Percentiles rank a stretch among this genome's conserved stretches.
Evolutionary conservation across 1,140 invertebrate species (phyloP).

Genomic region (Phymorhynchus buccinoides): DNA sequence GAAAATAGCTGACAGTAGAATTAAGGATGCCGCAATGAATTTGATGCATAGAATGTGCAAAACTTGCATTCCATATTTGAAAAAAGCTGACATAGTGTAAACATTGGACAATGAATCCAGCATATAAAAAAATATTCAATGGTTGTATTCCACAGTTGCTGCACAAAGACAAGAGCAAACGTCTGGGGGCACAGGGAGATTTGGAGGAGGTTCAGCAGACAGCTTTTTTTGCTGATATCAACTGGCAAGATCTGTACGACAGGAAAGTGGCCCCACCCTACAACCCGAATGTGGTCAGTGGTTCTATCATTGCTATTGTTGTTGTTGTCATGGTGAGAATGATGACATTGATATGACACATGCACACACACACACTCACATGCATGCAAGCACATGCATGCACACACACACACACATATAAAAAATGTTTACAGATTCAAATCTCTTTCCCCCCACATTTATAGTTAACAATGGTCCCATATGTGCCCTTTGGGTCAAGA

Average conservation of each 20-base stretch:
- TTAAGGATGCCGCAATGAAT: too few species aligned
- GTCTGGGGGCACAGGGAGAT: slow-evolving; percentile 77
- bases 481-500: too few species aligned
- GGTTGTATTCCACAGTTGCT: slow-evolving; percentile 74
- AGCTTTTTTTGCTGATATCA: slow-evolving; percentile 77
- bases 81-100: too few species aligned
- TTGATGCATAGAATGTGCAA: too few species aligned
- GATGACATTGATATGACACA: too few species aligned
- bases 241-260: slow-evolving; percentile 77
- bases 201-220: slow-evolving; percentile 78
- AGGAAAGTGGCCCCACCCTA: slow-evolving; percentile 77
- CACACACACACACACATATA: slow-evolving; percentile 1
- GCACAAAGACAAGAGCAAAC: slow-evolving; percentile 76
- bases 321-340: neutral
- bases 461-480: too few species aligned
- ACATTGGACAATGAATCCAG: too few species aligned
- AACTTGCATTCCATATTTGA: too few species aligned
- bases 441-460: too few species aligned
- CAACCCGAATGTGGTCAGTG: slow-evolving; percentile 77
- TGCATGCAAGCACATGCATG: neutral
- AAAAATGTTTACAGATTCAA: neutral
- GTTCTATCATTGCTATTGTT: neutral
- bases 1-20: too few species aligned
- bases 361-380: neutral
- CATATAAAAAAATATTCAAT: too few species aligned